Conservation (phyloP, 2,888 invertebrate genomes). For the Auanema sp. region DNA sequence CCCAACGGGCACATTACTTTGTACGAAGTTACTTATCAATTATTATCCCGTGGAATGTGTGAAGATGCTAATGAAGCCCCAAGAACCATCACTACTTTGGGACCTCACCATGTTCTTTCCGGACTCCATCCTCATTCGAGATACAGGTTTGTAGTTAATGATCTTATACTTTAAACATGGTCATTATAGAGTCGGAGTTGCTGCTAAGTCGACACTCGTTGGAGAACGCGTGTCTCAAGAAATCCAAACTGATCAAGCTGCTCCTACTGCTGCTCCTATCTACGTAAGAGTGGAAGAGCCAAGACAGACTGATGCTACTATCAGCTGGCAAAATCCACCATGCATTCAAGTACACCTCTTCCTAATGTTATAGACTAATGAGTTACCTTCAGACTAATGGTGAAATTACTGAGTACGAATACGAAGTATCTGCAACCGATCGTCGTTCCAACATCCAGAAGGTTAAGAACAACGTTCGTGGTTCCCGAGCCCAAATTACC, state of each 20-base stretch:
- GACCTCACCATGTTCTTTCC: conserved; percentile 55
- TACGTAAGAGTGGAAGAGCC: conserved; percentile 52
- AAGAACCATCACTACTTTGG: conserved; percentile 47
- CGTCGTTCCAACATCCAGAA: conserved; percentile 45
- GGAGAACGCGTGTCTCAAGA: conserved; percentile 57
- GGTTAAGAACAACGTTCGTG: conserved; percentile 54
- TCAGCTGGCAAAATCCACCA: conserved; percentile 64
- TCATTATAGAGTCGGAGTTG: conserved; percentile 53
- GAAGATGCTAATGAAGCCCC: conserved; percentile 53
- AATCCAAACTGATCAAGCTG: conserved; percentile 58
- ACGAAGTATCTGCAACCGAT: conserved; percentile 58
- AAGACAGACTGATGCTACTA: conserved; percentile 40
- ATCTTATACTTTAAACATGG: background rate
- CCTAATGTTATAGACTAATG: background rate
- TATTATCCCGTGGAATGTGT: conserved; percentile 57
- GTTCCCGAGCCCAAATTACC: conserved; percentile 53
- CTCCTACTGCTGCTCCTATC: conserved; percentile 59
- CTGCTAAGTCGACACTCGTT: conserved; percentile 58
- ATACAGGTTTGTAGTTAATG: conserved; percentile 33
- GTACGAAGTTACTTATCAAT: conserved; percentile 64
- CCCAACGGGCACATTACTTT: conserved; percentile 61
- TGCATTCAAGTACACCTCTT: conserved; percentile 42
- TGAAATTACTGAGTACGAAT: conserved; percentile 64
- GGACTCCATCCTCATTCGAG: conserved; percentile 63
- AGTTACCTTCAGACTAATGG: conserved; percentile 60